A percentile compares a stretch with the other conserved stretches of the same genome.
phyloP scores from a whole-genome alignment of 2,797 vertebrate genomes.

The Mormyrus hasselquistii region DNA sequence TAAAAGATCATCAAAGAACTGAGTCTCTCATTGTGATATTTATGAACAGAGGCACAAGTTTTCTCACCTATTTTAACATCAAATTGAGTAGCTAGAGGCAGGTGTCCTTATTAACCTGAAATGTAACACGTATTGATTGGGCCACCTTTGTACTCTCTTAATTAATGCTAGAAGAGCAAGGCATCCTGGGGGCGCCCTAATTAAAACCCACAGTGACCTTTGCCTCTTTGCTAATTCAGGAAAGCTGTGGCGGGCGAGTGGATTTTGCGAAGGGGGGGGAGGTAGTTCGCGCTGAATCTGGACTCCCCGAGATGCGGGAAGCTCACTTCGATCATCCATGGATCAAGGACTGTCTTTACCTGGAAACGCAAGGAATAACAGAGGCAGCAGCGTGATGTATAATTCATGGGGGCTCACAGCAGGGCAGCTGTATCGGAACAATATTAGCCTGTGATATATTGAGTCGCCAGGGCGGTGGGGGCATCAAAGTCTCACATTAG shows the following conservation, averaged over 20 bases:
- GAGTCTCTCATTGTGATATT: neutral
- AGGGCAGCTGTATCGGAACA: conserved; percentile 13
- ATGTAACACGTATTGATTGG: conserved; percentile 10
- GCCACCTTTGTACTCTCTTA: conserved; percentile 12
- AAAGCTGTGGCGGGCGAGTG: conserved; percentile 8
- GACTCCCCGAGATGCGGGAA: neutral
- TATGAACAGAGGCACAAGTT: neutral
- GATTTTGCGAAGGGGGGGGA: neutral
- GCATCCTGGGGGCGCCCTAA: conserved; percentile 17
- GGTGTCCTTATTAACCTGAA: conserved; percentile 16
- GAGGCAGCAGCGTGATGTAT: conserved; percentile 41
- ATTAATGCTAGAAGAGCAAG: conserved; percentile 12
- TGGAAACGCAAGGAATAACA: conserved; percentile 22
- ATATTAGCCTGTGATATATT: conserved; percentile 25
- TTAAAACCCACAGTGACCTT: conserved; percentile 21
- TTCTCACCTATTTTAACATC: neutral
- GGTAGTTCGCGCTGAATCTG: neutral
- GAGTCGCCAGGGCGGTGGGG: neutral
- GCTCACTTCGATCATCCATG: conserved; percentile 8
- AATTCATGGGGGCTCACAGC: conserved; percentile 43
- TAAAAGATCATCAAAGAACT: neutral
- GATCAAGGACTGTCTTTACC: conserved; percentile 11
- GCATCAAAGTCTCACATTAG: conserved; percentile 18
- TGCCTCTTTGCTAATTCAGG: conserved; percentile 22
- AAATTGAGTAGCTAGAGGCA: neutral